A percentile compares a stretch with the other conserved stretches of the same genome.
These are phyloP conservation scores for Apostichopus leukothele DNA, from an alignment of 53 echinoderm and acorn worm species.

Conservation along the genomic window DNA sequence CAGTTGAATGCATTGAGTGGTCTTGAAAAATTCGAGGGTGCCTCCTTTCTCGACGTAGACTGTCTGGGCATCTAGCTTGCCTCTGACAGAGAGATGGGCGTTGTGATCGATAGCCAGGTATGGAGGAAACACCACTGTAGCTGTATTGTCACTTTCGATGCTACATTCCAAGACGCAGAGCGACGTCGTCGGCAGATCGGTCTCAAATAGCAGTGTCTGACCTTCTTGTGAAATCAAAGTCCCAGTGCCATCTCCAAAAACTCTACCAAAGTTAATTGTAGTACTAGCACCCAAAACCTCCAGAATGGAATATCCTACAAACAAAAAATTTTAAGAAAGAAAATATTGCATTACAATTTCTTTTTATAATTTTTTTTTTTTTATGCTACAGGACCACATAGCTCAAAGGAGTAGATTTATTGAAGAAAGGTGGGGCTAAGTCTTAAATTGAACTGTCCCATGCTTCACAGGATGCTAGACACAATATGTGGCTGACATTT, in stretches of 20 bases:
- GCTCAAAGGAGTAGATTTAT: too few relatives aligned
- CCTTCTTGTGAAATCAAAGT: slow-evolving; percentile 54
- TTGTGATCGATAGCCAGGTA: slow-evolving; percentile 63
- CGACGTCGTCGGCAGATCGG: slow-evolving; percentile 51
- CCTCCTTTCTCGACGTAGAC: slow-evolving; percentile 71
- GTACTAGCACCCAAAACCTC: slow-evolving; percentile 46
- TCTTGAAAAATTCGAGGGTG: slow-evolving; percentile 50
- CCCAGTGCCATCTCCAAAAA: slow-evolving; percentile 79
- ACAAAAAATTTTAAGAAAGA: too few relatives aligned
- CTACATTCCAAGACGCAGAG: slow-evolving; percentile 62
- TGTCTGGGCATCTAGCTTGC: slow-evolving; percentile 58
- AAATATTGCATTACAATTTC: too few relatives aligned
- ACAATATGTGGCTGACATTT: too few relatives aligned
- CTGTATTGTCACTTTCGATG: slow-evolving; percentile 54
- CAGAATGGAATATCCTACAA: slow-evolving; percentile 49
- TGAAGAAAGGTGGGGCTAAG: too few relatives aligned
- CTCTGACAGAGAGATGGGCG: slow-evolving; percentile 56
- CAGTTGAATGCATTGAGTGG: slow-evolving; percentile 46
- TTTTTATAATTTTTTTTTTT: too few relatives aligned
- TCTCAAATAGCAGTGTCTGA: slow-evolving; percentile 63
- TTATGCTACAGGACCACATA: too few relatives aligned
- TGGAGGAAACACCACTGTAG: slow-evolving; percentile 69
- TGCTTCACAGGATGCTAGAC: too few relatives aligned
- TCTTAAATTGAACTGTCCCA: too few relatives aligned
- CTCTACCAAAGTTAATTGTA: slow-evolving; percentile 47